Evolutionary conservation across 1,140 invertebrate genomes (phyloP), one percentile per base, ranked within the genome.

Genomic region (Charaxes varanes): DNA sequence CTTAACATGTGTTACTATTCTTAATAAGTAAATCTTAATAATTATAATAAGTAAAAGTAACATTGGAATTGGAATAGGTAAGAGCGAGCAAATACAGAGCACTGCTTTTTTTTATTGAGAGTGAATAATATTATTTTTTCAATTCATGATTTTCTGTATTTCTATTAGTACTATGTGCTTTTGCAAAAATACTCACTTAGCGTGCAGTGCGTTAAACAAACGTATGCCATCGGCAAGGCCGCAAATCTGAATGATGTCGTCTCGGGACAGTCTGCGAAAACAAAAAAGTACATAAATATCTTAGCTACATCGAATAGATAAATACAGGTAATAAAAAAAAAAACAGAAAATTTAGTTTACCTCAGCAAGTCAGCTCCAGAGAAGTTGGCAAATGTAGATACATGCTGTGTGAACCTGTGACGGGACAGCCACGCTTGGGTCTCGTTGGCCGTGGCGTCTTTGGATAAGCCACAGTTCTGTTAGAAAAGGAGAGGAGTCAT

Each of bases 231-330:
- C 95, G 33, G 94, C 92, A 19, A 97, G 80, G 0, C 96, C 96
- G 76, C 95, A 97, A 33, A 98, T 96, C 83, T 97, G 93, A 32
- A 97, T 94, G 6, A 97, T 85, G 84, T 98, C 96, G 48, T 97
- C 94, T 30, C 94, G 88, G 1, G 92, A 92, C 50, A 98, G 83
- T 42, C 94, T 88, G 58, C 6, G 3, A 31, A 47, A 6, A 54
- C n/a, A 43, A 40, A 27, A 12, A 17, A 22, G 11, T 7, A 21
- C 30, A 32, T 10, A 18, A 8, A 22, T 12, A 14, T 23, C 8
- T 26, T 8, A 8, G 8, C 11, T 3, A 22, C 6, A 22, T 22
- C 2, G 8, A 3, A 2, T 26, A 14, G 8, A n/a, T n/a, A n/a
- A n/a, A n/a, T n/a, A n/a, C n/a, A n/a, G n/a, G n/a, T n/a, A n/a